phyloP scores from a whole-genome alignment of 2,888 invertebrate species.

The Andrena fulva region DNA sequence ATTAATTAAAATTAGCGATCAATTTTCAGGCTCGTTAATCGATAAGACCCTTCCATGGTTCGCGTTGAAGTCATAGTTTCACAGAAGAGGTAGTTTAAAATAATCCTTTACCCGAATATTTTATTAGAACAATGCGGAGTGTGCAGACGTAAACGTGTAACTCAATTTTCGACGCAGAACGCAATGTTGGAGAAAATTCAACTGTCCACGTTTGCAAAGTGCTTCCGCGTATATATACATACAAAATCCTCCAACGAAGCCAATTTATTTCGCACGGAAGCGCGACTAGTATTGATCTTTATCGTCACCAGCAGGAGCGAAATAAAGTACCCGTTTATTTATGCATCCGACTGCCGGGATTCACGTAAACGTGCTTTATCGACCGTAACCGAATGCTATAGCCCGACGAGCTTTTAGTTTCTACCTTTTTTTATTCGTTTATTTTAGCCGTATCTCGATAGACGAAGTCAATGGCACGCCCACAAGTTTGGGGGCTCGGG shows the following conservation, averaged over 20 bases:
- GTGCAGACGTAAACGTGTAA: no score
- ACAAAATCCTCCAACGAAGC: constrained; percentile 9
- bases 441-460: background rate
- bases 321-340: constrained; percentile 35
- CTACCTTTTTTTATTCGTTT: background rate
- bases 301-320: constrained; percentile 7
- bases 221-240: constrained; percentile 6
- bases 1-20: background rate
- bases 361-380: constrained; percentile 33
- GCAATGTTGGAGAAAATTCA: background rate
- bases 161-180: background rate
- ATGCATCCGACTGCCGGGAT: constrained; percentile 10
- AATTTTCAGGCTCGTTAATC: background rate
- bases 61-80: no score
- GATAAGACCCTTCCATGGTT: background rate
- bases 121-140: no score
- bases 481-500: background rate
- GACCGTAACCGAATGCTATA: constrained; percentile 32
- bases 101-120: no score
- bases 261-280: constrained; percentile 22
- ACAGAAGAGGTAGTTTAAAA: no score
- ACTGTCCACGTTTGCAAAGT: constrained; percentile 1
- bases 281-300: constrained; percentile 18
- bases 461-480: constrained; percentile 9
- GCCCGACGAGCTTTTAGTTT: background rate